Evolutionary conservation across 1,140 invertebrate species (phyloP), one percentile per base, ranked within the genome.

Genomic region (Pseudachorutes palmiensis): DNA sequence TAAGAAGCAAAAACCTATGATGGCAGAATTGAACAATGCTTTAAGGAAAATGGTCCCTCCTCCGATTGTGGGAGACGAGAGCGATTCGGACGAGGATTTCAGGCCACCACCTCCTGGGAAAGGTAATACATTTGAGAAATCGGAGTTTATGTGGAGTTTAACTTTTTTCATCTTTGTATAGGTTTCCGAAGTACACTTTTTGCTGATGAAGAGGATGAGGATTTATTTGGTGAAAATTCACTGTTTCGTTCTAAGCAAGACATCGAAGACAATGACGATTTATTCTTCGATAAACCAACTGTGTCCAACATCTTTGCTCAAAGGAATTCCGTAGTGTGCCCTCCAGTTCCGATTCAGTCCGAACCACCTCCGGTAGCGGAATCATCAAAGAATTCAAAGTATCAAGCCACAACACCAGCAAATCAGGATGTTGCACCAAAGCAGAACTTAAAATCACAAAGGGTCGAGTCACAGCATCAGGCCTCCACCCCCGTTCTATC

Each of bases 41-140:
- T n/a, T n/a, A n/a, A n/a, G n/a, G n/a, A n/a, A n/a, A n/a, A n/a
- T n/a, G n/a, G n/a, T n/a, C n/a, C 51, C 12, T 19, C 12, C 24
- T 14, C 51, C 24, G 9, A 24, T 16, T 55, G 24, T 55, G 3
- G 51, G 24, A 28, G 33, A 29, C 26, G 60, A n/a, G 2, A 49
- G 51, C 24, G 70, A 71, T 48, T 69, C 67, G 58, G 70, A 71
- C 12, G 70, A 71, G 49, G 70, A 68, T 65, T 71, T 71, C 31
- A 36, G 58, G 57, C 64, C 68, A 24, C 32, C 22, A 29, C 16
- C 62, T 22, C 22, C 31, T 48, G 65, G 65, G 3, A 36, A 28
- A 57, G 62, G 67, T 64, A 62, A 62, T 32, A 28, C 22, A 45
- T 45, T 55, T 14, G 51, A 55, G 51, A 3, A 55, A 55, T 45